These are phyloP conservation scores for Etia nguti DNA, from an alignment of 2,113 vertebrate species.

Conservation along the genomic window DNA sequence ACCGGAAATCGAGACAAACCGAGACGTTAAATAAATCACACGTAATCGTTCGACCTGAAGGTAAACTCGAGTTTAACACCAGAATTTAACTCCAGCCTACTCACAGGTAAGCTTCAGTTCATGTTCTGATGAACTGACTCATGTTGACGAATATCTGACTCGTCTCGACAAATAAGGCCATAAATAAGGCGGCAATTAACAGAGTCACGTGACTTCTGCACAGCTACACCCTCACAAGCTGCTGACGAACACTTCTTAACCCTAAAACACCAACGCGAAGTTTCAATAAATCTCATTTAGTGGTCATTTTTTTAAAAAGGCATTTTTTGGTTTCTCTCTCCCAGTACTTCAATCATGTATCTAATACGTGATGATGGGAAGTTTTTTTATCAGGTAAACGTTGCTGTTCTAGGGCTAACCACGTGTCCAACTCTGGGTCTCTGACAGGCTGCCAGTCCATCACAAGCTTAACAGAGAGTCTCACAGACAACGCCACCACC, in stretches of 20 bases:
- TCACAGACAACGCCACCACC: neutral
- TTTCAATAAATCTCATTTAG: neutral
- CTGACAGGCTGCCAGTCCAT: neutral
- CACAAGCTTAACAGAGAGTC: neutral
- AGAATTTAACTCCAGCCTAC: fast-evolving
- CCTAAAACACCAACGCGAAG: neutral
- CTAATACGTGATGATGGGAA: fast-evolving
- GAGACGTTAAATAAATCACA: neutral
- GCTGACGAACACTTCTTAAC: neutral
- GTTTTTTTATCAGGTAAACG: neutral
- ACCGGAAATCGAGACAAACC: fast-evolving
- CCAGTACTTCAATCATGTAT: fast-evolving
- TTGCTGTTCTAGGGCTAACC: neutral
- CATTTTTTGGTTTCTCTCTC: neutral
- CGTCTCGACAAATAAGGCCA: neutral
- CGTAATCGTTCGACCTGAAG: neutral
- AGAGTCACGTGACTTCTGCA: neutral
- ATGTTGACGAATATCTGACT: too few relatives aligned
- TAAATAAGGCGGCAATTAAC: neutral
- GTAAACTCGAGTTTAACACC: neutral
- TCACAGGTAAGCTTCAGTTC: neutral
- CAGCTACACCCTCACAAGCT: neutral
- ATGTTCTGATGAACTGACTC: neutral
- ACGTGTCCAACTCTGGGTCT: neutral
- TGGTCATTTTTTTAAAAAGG: neutral